Evolutionary conservation across 2,888 invertebrate genomes (phyloP), one percentile per base, ranked within the genome.

Genomic region (Lamellibrachia columna): DNA sequence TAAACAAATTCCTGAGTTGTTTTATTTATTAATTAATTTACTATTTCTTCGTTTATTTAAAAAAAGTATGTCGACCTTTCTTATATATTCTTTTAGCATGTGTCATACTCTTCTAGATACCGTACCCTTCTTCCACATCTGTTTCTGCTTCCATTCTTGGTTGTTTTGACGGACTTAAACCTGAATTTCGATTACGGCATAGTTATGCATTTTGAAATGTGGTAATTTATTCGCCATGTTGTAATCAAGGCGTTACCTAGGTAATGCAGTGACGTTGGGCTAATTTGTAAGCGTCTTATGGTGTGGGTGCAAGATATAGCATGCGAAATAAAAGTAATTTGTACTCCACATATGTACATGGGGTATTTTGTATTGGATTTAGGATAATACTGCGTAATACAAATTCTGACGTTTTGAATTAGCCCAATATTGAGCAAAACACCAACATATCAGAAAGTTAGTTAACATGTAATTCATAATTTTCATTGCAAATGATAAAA

Each of bases 231-330:
- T 22, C 75, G 75, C 75, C 75, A 75, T 75, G 75, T 75, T 75
- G 75, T 75, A 75, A 75, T 75, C 75, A 22, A 22, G 22, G 75
- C 75, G 75, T 75, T 75, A 75, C 75, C 75, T 75, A 22, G 22
- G 75, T 75, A n/a, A 75, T 75, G 22, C 4, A n/a, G 75, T 75
- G 75, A 75, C 75, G 75, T 75, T 75, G 75, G 75, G 75, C 75
- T 75, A 75, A 75, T 75, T 75, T 75, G 75, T 75, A 75, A 75
- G 22, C n/a, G 75, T 75, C 75, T 75, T 75, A 15, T 75, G 75
- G 75, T 75, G 22, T 75, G 22, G 6, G 75, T n/a, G n/a, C 6
- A n/a, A 75, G 75, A 75, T 75, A 75, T n/a, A 55, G 55, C 7
- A 55, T 4, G 55, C 55, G 8, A 55, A 3, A 55, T 55, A 3